A percentile compares a stretch with the other conserved stretches of the same genome.
phyloP scores from a whole-genome alignment of 2,113 vertebrate genomes.

The Pluvialis apricaria region DNA sequence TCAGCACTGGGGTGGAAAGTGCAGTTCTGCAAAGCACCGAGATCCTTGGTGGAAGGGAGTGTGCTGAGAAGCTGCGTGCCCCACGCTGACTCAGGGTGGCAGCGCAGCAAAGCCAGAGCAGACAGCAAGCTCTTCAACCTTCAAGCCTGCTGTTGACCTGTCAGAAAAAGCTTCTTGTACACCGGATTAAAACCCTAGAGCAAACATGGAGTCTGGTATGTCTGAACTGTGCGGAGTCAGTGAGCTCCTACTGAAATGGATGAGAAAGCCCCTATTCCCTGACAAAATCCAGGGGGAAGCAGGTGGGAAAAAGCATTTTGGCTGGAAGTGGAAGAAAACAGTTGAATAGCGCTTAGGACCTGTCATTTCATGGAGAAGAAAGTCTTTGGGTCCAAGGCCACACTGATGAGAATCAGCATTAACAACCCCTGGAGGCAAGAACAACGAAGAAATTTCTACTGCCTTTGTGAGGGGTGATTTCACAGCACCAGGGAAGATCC shows the following conservation, averaged over 20 bases:
- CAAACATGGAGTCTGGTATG: background rate
- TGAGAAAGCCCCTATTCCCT: background rate
- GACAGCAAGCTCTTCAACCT: background rate
- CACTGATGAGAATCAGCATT: background rate
- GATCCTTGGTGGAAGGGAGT: background rate
- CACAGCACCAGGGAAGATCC: background rate
- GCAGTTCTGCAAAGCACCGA: background rate
- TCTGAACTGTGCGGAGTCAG: background rate
- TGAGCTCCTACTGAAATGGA: rapidly evolving
- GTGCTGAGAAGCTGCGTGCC: background rate
- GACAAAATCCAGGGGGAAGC: background rate
- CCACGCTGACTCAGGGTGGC: rapidly evolving
- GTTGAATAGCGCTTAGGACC: background rate
- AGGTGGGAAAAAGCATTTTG: background rate
- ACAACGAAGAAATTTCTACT: background rate
- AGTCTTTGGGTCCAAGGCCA: background rate
- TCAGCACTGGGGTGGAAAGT: background rate
- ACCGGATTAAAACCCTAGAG: rapidly evolving
- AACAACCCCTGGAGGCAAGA: background rate
- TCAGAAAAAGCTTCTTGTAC: background rate
- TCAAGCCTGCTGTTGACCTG: background rate
- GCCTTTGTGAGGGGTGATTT: background rate
- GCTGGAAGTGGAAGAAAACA: background rate
- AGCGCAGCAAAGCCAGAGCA: background rate
- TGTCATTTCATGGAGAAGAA: background rate